Evolutionary conservation across 2,888 invertebrate species (phyloP), one percentile per base, ranked within the genome.

Genomic region (Aspidapion aeneum): DNA sequence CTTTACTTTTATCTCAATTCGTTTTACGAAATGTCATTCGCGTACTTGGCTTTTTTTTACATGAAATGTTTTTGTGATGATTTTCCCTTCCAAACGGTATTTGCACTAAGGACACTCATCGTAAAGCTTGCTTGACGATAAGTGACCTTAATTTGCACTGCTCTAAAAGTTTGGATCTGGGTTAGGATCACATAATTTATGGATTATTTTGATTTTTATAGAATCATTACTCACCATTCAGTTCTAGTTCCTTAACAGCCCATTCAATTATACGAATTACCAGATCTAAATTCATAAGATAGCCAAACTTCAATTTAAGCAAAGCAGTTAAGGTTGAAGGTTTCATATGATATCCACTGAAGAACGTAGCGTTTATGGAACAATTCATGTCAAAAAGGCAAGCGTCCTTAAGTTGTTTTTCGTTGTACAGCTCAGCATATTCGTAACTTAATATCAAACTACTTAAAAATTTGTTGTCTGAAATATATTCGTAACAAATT

Each of bases 391-490:
- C 79, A 70, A 83, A 81, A 16, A 86, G 73, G 68, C 87, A 84
- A 70, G 76, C 74, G 20, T 80, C 80, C 65, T 81, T 75, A 1
- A 85, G 77, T 55, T 84, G 76, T 66, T 82, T 78, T 68, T 84
- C 81, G 66, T 85, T 85, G 73, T 86, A 85, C 73, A 86, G 80
- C 68, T 86, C 85, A 17, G 87, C 85, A 72, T 86, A 86, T 74
- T 86, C 86, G 60, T 86, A 82, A 63, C 86, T 81, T 64, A 84
- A 79, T 61, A 85, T 79, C 16, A 86, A 83, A 81, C 85, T 86
- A 67, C 82, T 82, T 69, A 86, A 81, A 74, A 82, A 83, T 49
- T 86, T 77, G 73, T 86, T 83, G 57, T 80, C 78, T 70, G 81
- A 75, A 61, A 88, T 82, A 70, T 84, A 86, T 59, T 80, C 74